phyloP scores from a whole-genome alignment of 2,113 vertebrate species.

The Empidonax traillii region DNA sequence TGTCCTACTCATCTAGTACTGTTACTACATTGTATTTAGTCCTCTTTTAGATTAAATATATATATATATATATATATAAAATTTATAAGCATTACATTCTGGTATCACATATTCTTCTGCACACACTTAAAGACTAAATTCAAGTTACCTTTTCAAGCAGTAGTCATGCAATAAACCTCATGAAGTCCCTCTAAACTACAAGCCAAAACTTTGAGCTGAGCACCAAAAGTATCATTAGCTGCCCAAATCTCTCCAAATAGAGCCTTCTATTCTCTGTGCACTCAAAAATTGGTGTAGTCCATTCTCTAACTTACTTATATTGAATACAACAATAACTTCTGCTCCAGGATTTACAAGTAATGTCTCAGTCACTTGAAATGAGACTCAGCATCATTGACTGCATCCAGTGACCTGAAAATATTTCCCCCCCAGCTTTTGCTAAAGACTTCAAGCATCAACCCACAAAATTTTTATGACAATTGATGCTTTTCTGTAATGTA shows the following conservation, averaged over 20 bases:
- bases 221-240: not conserved
- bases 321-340: not conserved
- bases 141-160: not conserved
- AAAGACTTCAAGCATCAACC: not conserved
- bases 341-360: not conserved
- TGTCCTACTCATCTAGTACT: accelerated
- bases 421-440: not conserved
- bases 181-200: not conserved
- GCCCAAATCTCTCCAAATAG: not conserved
- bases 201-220: not conserved
- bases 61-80: not conserved
- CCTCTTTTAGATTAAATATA: not conserved
- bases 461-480: not conserved
- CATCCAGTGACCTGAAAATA: not conserved
- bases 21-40: not conserved
- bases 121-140: not conserved
- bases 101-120: not conserved
- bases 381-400: not conserved
- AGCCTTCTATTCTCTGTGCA: not conserved
- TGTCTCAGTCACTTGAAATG: not conserved
- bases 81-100: not conserved
- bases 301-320: not conserved
- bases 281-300: not conserved
- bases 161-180: not conserved
- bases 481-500: not conserved